These are phyloP conservation scores for Prunella fulvescens DNA, from an alignment of 2,113 vertebrate species.

Conservation along the genomic window DNA sequence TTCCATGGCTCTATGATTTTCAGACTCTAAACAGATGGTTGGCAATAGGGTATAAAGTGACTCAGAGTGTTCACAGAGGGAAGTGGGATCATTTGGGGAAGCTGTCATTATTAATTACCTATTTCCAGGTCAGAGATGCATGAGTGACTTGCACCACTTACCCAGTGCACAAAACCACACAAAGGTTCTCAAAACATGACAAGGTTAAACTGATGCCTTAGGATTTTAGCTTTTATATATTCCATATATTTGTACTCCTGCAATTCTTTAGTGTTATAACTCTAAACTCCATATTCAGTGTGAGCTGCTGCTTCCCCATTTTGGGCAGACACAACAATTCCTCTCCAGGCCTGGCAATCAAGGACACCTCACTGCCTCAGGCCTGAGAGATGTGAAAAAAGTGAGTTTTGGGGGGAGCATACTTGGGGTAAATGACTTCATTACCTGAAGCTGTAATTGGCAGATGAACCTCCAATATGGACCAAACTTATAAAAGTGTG, in stretches of 20 bases:
- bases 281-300: background rate
- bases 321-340: background rate
- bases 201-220: conserved; percentile 6
- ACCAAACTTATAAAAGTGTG: background rate
- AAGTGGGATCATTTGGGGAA: background rate
- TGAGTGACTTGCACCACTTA: conserved; percentile 21
- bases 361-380: background rate
- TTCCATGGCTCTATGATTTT: background rate
- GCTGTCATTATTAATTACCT: conserved; percentile 48
- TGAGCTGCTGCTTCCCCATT: background rate
- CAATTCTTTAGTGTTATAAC: background rate
- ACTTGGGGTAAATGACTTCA: background rate
- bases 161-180: background rate
- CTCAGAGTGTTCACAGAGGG: background rate
- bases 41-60: background rate
- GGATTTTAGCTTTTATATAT: background rate
- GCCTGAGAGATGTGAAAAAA: background rate
- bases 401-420: background rate
- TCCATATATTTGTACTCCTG: background rate
- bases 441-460: background rate
- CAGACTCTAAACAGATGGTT: background rate
- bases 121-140: conserved; percentile 34
- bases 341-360: background rate
- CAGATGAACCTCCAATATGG: background rate
- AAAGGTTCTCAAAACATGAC: background rate